phyloP scores from a whole-genome alignment of 1,140 invertebrate genomes.

The Bombus superbus region DNA sequence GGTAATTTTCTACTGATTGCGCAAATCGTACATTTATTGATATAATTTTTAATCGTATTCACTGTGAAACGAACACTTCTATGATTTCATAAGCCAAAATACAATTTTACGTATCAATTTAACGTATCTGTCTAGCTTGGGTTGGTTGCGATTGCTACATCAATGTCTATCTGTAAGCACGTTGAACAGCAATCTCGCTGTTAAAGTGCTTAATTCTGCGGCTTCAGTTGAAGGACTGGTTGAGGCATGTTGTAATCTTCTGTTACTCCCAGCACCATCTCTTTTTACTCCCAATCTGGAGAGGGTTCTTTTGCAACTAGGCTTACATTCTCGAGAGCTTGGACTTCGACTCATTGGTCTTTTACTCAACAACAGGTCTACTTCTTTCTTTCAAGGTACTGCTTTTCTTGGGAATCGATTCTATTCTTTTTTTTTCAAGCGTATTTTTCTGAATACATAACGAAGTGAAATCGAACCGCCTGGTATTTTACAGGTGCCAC shows the following conservation, averaged over 20 bases:
- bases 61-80: not conserved
- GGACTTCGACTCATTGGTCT: slow-evolving; percentile 85
- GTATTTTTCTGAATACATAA: no score
- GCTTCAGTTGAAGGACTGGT: slow-evolving; percentile 87
- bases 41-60: slow-evolving; percentile 1
- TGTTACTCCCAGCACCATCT: slow-evolving; percentile 87
- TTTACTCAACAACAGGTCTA: slow-evolving; percentile 84
- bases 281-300: slow-evolving; percentile 86
- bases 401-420: slow-evolving; percentile 20
- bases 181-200: slow-evolving; percentile 78
- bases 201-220: slow-evolving; percentile 85
- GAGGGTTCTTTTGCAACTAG: slow-evolving; percentile 85
- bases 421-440: not conserved
- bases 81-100: not conserved
- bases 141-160: slow-evolving; percentile 88
- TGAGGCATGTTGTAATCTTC: slow-evolving; percentile 88
- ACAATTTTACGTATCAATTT: slow-evolving; percentile 49
- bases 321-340: slow-evolving; percentile 85
- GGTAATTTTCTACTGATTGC: slow-evolving; percentile 65
- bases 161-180: slow-evolving; percentile 85
- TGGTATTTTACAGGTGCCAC: slow-evolving; percentile 66
- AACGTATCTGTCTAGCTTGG: slow-evolving; percentile 81
- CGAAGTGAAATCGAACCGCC: not conserved
- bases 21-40: not conserved
- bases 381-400: slow-evolving; percentile 75